A percentile compares a stretch with the other conserved stretches of the same genome.
Evolutionary conservation across 64 coral and sea anemone species (phyloP).

Genomic region (Platygyra sinensis): DNA sequence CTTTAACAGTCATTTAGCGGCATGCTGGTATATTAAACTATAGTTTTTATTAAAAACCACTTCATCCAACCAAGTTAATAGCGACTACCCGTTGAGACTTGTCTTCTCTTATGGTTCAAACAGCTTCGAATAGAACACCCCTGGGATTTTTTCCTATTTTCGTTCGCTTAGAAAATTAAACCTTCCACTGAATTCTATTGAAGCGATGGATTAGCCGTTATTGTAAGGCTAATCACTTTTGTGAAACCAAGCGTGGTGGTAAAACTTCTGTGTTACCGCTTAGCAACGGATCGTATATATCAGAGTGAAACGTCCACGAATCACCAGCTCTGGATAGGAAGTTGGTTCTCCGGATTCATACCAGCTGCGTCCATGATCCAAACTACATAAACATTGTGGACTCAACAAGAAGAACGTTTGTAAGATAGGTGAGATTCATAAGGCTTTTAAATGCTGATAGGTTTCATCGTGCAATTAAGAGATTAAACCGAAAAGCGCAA

Average conservation of each 20-base stretch:
- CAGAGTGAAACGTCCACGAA: background rate
- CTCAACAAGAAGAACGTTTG: background rate
- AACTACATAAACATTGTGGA: background rate
- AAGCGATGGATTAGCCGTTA: background rate
- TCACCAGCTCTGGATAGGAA: background rate
- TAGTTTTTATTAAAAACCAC: too few species aligned
- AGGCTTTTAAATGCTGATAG: background rate
- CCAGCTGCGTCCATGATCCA: too few species aligned
- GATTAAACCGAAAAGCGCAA: background rate
- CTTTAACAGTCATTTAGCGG: too few species aligned
- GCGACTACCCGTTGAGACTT: too few species aligned
- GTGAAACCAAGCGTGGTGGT: background rate
- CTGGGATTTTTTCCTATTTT: background rate
- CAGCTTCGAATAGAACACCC: background rate
- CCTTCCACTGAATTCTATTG: slow-evolving; percentile 1
- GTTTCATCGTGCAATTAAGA: background rate
- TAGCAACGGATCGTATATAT: background rate
- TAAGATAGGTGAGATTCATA: background rate
- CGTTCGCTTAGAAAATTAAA: background rate
- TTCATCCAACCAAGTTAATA: too few species aligned
- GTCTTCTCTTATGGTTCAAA: too few species aligned
- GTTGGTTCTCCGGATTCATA: too few species aligned
- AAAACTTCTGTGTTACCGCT: background rate
- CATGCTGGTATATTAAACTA: too few species aligned
- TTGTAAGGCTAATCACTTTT: background rate